Evolutionary conservation across 2,797 vertebrate genomes (phyloP).

Genomic region (Pyrocephalus nanus): DNA sequence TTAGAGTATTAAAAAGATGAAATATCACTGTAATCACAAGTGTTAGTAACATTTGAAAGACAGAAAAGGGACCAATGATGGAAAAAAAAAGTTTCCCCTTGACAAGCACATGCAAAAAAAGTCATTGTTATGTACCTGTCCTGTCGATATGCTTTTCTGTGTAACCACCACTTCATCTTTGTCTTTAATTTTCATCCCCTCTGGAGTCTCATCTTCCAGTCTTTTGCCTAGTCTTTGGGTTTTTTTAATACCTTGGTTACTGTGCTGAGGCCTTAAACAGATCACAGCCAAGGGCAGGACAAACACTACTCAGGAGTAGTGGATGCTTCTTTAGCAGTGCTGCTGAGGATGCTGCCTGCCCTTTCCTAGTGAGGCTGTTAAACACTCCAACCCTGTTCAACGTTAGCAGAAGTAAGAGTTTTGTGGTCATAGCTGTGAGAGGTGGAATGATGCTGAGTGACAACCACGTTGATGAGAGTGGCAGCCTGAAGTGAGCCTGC

Average conservation of each 20-base stretch:
- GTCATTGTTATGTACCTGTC: rapidly evolving
- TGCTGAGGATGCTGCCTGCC: background rate
- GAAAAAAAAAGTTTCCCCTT: background rate
- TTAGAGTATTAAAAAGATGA: background rate
- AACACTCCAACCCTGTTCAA: background rate
- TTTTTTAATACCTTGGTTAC: background rate
- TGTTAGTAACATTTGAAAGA: background rate
- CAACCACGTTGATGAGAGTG: rapidly evolving
- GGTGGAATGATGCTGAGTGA: background rate
- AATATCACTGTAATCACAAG: background rate
- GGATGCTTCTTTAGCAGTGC: background rate
- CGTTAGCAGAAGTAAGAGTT: background rate
- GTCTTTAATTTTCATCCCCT: background rate
- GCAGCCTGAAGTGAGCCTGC: background rate
- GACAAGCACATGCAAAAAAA: background rate
- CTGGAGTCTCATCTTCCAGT: background rate
- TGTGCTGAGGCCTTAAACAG: background rate
- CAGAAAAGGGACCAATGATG: background rate
- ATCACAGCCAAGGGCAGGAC: background rate
- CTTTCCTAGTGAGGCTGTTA: rapidly evolving
- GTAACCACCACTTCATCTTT: background rate
- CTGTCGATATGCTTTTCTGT: background rate
- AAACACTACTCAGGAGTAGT: background rate
- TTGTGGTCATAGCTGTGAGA: background rate
- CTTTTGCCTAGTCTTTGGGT: background rate